Evolutionary conservation across 2,113 vertebrate genomes (phyloP).

Genomic region (Myrmophylax atrothorax): DNA sequence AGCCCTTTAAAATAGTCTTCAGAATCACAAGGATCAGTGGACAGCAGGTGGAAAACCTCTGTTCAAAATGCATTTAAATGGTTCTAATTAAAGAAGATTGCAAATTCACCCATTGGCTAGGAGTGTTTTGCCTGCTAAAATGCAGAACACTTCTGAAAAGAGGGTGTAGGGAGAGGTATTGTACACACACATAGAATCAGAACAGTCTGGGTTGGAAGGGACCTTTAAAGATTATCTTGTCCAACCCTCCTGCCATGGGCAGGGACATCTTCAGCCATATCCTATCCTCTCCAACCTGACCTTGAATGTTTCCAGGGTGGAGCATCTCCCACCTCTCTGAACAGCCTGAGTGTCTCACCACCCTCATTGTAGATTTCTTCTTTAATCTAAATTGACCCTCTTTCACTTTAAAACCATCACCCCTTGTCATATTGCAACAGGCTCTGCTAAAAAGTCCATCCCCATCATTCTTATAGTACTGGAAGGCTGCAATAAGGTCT

Average conservation of each 20-base stretch:
- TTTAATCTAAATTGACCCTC: not conserved
- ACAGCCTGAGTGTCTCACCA: not conserved
- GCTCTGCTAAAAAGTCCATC: not conserved
- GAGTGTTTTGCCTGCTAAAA: not conserved
- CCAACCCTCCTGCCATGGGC: not conserved
- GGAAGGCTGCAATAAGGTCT: not conserved
- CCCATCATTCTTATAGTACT: not conserved
- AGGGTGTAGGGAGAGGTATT: not conserved
- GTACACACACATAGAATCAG: not conserved
- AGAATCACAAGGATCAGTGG: not conserved
- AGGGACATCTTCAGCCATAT: not conserved
- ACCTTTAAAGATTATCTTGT: not conserved
- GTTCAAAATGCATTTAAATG: not conserved
- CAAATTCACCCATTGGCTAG: not conserved
- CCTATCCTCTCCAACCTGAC: not conserved
- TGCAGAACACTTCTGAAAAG: not conserved
- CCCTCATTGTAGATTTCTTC: not conserved
- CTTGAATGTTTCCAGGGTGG: not conserved
- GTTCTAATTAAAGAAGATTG: not conserved
- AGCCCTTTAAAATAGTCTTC: not conserved
- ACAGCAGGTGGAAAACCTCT: not conserved
- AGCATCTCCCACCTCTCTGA: not conserved
- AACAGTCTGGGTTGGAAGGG: not conserved
- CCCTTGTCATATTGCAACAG: not conserved
- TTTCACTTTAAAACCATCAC: not conserved